A percentile compares a stretch with the other conserved stretches of the same genome.
These are phyloP conservation scores for Takifugu rubripes DNA, from an alignment of 2,797 vertebrate species.

Conservation along the genomic window DNA sequence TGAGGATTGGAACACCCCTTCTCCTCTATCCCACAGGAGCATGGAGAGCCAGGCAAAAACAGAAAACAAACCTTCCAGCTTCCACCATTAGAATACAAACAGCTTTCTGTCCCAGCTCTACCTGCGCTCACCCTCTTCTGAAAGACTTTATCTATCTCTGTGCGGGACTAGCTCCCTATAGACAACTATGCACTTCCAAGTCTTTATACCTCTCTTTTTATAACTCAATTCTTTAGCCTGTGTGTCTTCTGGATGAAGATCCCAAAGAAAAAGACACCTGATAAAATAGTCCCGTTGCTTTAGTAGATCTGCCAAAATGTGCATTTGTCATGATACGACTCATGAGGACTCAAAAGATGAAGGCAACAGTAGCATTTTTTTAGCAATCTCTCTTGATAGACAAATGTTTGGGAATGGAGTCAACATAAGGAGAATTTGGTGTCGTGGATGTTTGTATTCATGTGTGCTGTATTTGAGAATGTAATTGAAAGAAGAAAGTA, in stretches of 20 bases:
- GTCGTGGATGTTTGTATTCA: conserved; percentile 33
- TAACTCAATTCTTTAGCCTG: conserved; percentile 39
- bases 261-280: conserved; percentile 67
- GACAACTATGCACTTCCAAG: conserved; percentile 77
- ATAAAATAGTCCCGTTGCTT: conserved; percentile 51
- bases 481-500: conserved; percentile 38
- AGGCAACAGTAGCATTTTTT: conserved; percentile 37
- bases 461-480: conserved; percentile 45
- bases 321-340: conserved; percentile 48
- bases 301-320: conserved; percentile 64
- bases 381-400: conserved; percentile 31
- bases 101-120: conserved; percentile 47
- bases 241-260: conserved; percentile 58
- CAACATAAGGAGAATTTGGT: conserved; percentile 61
- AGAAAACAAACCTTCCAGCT: conserved; percentile 57
- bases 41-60: conserved; percentile 69
- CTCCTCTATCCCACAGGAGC: conserved; percentile 61
- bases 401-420: conserved; percentile 20
- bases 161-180: conserved; percentile 62
- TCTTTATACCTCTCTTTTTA: conserved; percentile 52
- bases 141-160: conserved; percentile 74
- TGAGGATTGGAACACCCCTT: conserved; percentile 72
- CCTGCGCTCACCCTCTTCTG: conserved; percentile 56
- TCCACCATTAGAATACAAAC: conserved; percentile 67
- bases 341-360: conserved; percentile 50